Percentiles rank a stretch among this genome's conserved stretches.
Evolutionary conservation across 92 coral and sea anemone genomes (phyloP).

Genomic region (Palythoa heliodiscus): DNA sequence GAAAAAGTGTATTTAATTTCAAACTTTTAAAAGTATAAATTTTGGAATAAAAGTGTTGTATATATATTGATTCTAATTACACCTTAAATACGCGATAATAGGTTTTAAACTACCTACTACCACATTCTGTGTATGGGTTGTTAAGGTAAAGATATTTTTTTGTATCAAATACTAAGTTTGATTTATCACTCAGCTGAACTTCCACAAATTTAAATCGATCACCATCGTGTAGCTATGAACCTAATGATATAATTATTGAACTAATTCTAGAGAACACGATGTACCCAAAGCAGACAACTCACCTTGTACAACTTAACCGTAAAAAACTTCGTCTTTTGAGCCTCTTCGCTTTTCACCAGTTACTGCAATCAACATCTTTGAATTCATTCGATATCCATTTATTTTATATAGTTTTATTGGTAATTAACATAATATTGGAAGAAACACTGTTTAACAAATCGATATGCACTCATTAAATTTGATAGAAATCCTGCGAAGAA

Average conservation of each 20-base stretch:
- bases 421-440: conserved; percentile 23
- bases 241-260: neutral
- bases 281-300: neutral
- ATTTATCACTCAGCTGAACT: neutral
- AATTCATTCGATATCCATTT: neutral
- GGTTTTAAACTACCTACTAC: neutral
- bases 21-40: neutral
- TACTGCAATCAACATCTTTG: neutral
- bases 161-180: neutral
- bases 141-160: neutral
- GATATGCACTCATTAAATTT: conserved; percentile 18
- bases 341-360: neutral
- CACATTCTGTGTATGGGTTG: neutral
- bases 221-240: neutral
- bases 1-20: neutral
- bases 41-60: neutral
- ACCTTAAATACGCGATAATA: neutral
- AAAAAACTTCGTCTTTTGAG: neutral
- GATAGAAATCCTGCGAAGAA: conserved; percentile 8
- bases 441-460: conserved; percentile 31
- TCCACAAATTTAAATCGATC: neutral
- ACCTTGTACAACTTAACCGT: neutral
- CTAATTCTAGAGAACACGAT: neutral
- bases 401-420: conserved; percentile 14
- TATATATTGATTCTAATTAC: too few relatives aligned